Evolutionary conservation across 2,888 invertebrate species (phyloP).

Genomic region (Drosophila fulvimacula): DNA sequence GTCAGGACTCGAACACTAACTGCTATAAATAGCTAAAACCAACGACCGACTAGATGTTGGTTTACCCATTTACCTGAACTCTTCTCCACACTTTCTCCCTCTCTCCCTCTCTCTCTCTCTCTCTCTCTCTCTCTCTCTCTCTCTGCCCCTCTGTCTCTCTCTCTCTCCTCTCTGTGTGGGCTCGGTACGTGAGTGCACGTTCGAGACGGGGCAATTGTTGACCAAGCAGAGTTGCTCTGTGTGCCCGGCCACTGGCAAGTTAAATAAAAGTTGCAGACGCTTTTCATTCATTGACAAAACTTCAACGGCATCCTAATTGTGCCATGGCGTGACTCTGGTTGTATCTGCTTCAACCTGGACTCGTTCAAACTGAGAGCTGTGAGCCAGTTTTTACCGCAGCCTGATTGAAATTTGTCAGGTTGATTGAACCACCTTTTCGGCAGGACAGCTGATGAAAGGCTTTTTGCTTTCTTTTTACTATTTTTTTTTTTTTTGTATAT

Average conservation of each 20-base stretch:
- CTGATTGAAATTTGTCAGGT: conserved; percentile 78
- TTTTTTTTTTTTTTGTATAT: neutral
- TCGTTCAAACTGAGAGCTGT: conserved; percentile 10
- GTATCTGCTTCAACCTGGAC: conserved; percentile 15
- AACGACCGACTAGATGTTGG: conserved; percentile 36
- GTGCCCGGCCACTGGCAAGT: conserved; percentile 56
- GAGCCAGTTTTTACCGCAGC: conserved; percentile 60
- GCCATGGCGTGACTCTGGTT: conserved; percentile 63
- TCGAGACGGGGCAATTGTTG: conserved; percentile 65
- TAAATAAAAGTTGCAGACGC: conserved; percentile 77
- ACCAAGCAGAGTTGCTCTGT: conserved; percentile 56
- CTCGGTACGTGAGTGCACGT: conserved; percentile 62
- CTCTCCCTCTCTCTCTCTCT: neutral
- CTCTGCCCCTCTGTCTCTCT: conserved; percentile 5
- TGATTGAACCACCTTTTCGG: conserved; percentile 68
- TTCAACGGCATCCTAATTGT: conserved; percentile 75
- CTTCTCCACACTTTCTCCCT: neutral
- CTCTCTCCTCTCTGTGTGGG: conserved; percentile 7
- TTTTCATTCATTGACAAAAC: conserved; percentile 76
- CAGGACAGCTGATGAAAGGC: conserved; percentile 33
- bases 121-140: conserved; percentile 6
- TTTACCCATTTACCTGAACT: conserved; percentile 42
- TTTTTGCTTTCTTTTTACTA: conserved; percentile 2
- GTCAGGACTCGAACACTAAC: conserved; percentile 16
- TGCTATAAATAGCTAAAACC: conserved; percentile 39